These are phyloP conservation scores for Pocillopora meandrina DNA, from an alignment of 92 coral and sea anemone genomes.

Conservation along the genomic window DNA sequence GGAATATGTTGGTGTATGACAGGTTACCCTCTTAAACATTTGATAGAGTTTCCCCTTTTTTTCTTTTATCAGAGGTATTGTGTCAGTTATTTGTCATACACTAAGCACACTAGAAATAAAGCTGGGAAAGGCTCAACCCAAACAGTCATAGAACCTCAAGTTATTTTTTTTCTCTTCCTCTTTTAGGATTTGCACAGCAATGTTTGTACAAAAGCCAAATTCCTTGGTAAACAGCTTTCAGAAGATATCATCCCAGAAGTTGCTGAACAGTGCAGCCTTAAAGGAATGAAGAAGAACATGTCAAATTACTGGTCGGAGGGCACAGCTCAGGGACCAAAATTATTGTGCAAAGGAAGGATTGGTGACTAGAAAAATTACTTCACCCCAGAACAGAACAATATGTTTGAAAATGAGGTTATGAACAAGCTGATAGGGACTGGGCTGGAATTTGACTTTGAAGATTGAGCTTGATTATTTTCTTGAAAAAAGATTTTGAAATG, in stretches of 20 bases:
- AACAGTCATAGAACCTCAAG: not conserved
- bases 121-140: not conserved
- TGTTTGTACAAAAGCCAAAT: conserved; percentile 29
- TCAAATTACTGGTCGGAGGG: conserved; percentile 10
- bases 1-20: too few relatives aligned
- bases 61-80: too few relatives aligned
- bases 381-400: conserved; percentile 24
- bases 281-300: conserved; percentile 29
- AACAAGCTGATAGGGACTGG: conserved; percentile 36
- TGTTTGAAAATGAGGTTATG: conserved; percentile 28
- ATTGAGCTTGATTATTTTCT: not conserved
- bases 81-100: too few relatives aligned
- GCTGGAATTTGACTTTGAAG: conserved; percentile 25
- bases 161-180: not conserved
- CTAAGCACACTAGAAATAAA: not conserved
- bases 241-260: conserved; percentile 19
- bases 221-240: conserved; percentile 36
- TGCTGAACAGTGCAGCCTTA: conserved; percentile 36
- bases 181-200: conserved; percentile 27
- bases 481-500: too few relatives aligned
- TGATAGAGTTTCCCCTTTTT: too few relatives aligned
- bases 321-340: conserved; percentile 4
- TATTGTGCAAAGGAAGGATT: conserved; percentile 38
- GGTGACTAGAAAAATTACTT: conserved; percentile 51
- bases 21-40: too few relatives aligned